Evolutionary conservation across 2,113 vertebrate species (phyloP), one percentile per base, ranked within the genome.

Genomic region (Oreocharis arfaki): DNA sequence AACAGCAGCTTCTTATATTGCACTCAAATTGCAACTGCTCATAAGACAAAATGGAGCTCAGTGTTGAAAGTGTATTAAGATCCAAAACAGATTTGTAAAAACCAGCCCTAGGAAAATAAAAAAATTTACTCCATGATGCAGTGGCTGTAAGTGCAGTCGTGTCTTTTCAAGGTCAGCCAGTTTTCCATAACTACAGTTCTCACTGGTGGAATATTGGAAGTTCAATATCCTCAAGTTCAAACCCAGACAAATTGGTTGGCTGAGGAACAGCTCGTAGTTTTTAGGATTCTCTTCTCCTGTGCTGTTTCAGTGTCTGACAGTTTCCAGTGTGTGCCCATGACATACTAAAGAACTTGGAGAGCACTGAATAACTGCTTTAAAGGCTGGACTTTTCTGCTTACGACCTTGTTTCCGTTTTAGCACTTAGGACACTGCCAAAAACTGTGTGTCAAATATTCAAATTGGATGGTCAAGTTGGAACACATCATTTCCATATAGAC

Each of bases 1-100:
- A 97, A 84, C 20, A 92, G n/a, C 80, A 95, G 87, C 88, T 95
- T 88, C 91, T 95, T 91, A 76, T 77, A 89, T 89, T 0, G 16
- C 87, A 85, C 78, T 97, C 79, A 37, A 44, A 82, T 49, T 67
- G 78, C 82, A 87, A 23, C 69, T 90, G 86, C 74, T 93, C 87
- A 35, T 21, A 86, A 95, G 84, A 75, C 21, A 85, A 91, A 89
- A 85, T 16, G 39, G 70, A 93, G 28, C 30, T 87, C 9, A 1
- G 47, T 37, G 68, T 50, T 73, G n/a, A 71, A 87, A 61, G 56
- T 23, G 16, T 67, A 69, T 70, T 61, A 63, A 84, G 46, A 74
- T 41, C 42, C 63, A 52, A 74, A 94, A 42, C 1, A 70, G 39
- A 70, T 80, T 37, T 84, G 19, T 55, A 10, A 89, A 89, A 93